phyloP scores from a whole-genome alignment of 2,113 vertebrate species.

The Vicugna pacos region DNA sequence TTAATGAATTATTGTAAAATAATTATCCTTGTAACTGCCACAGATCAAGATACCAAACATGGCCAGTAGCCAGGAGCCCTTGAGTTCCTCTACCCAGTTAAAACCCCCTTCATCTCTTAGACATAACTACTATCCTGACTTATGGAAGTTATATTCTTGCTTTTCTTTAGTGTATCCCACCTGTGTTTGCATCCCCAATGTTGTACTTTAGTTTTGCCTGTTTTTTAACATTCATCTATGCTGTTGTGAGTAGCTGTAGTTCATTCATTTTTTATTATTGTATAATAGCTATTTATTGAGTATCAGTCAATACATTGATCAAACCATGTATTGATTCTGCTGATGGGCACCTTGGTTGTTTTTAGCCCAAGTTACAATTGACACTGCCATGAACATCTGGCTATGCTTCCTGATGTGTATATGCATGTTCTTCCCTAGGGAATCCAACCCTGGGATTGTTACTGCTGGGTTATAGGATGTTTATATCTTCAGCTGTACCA shows the following conservation, averaged over 20 bases:
- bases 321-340: background rate
- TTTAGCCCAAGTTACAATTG: background rate
- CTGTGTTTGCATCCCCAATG: background rate
- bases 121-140: background rate
- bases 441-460: background rate
- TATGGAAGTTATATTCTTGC: background rate
- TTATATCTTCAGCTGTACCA: background rate
- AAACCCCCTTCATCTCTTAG: background rate
- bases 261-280: background rate
- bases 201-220: background rate
- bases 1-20: background rate
- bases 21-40: background rate
- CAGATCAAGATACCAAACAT: background rate
- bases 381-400: background rate
- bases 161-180: background rate
- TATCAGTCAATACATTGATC: background rate
- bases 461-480: background rate
- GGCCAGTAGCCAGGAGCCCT: background rate
- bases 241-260: background rate
- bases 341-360: background rate
- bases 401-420: background rate
- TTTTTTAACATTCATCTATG: background rate
- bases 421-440: background rate
- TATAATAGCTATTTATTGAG: background rate
- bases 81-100: background rate